Conservation (phyloP, 2,888 invertebrate genomes). For the Dione juno region DNA sequence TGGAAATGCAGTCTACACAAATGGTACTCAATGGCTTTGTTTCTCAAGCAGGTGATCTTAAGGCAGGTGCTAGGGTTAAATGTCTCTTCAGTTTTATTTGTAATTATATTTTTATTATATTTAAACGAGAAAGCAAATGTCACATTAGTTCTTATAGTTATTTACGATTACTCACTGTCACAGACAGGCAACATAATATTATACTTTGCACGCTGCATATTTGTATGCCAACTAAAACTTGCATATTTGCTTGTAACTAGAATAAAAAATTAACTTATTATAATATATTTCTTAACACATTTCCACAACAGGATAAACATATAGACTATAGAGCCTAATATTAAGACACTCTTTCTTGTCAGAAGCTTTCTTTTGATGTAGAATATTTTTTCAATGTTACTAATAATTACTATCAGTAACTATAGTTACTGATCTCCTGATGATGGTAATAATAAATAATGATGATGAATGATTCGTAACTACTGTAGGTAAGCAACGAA, state of each 20-base stretch:
- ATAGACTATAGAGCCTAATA: too few species aligned
- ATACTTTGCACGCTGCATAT: not conserved
- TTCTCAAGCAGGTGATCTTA: slow-evolving; percentile 68
- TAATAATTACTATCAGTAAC: too few species aligned
- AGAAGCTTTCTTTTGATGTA: not conserved
- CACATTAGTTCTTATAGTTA: slow-evolving; percentile 7
- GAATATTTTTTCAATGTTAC: too few species aligned
- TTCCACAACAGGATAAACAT: too few species aligned
- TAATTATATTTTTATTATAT: slow-evolving; percentile 32
- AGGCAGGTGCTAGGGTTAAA: slow-evolving; percentile 70
- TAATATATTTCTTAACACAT: not conserved
- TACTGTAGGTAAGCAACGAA: too few species aligned
- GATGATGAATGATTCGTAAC: too few species aligned
- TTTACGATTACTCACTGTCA: slow-evolving; percentile 18
- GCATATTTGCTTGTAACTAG: too few species aligned
- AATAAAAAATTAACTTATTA: too few species aligned
- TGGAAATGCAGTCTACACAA: slow-evolving; percentile 41
- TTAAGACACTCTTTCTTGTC: too few species aligned
- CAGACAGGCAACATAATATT: not conserved
- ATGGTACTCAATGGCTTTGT: slow-evolving; percentile 42
- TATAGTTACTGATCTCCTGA: too few species aligned
- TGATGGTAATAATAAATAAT: too few species aligned
- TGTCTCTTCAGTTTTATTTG: slow-evolving; percentile 55
- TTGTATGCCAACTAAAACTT: too few species aligned
- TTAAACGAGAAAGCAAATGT: slow-evolving; percentile 45